Base-by-base conservation (phyloP, 2,888 invertebrate genomes). In the Lucinisca nassula region DNA sequence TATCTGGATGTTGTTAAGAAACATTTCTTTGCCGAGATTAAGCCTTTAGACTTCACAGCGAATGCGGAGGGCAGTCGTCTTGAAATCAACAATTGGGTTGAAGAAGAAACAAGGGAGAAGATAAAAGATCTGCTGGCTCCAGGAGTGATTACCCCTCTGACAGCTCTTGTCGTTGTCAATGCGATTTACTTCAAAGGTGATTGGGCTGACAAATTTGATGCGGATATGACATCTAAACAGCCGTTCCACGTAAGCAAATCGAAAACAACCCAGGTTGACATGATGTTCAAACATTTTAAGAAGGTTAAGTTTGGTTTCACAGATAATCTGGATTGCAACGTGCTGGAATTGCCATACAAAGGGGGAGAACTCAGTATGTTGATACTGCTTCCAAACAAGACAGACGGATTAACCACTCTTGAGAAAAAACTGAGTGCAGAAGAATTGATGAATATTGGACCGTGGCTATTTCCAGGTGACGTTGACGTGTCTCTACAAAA, bases 61-160 rank as follows among this genome's bases (percentile, higher is more conserved):
- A 45, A 45, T 17, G 10, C 45, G 17, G 45, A 45, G 17, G 45
- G 45, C 17, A 45, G 45, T 17, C 45, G 45, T 12, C 8, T 45
- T 45, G 45, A 45, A 45, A 45, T 45, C 10, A 45, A 45, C 45
- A 45, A 45, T 12, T 45, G 45, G 45, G 45, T 17, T 8, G 45
- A 45, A 17, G 45, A 45, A 45, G 45, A 45, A 17, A 45, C 45
- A 17, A 45, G 17, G 45, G 17, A 45, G 8, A 45, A 45, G 45
- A 99, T 99, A 84, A 97, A 97, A 92, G 97, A 98, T 92, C 97
- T 99, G 1, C 96, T 99, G 75, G 95, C 97, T 0, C n/a, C 97
- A 0, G 97, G 97, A 37, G 87, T 92, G 21, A 88, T 96, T 8
- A 92, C 85, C 78, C 27, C 85, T n/a, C 37, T 85, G 6, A 96